Percentiles rank a stretch among this genome's conserved stretches.
phyloP scores from a whole-genome alignment of 2,113 vertebrate species.

The Eonycteris spelaea region DNA sequence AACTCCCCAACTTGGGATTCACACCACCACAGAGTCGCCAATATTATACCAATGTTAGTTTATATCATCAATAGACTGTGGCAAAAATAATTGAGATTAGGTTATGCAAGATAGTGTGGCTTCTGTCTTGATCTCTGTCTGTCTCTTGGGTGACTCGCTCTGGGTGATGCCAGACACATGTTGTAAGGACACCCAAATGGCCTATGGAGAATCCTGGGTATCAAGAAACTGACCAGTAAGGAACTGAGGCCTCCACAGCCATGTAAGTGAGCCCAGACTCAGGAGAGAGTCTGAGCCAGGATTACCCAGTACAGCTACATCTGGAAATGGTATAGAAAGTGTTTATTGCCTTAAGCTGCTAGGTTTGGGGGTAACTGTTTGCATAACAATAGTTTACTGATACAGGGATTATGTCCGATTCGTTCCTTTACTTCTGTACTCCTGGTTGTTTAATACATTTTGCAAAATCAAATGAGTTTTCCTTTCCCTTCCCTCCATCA shows the following conservation, averaged over 20 bases:
- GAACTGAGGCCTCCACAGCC: neutral
- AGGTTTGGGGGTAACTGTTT: neutral
- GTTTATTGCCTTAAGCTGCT: neutral
- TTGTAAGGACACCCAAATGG: neutral
- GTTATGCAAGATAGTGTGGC: neutral
- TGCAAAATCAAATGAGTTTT: neutral
- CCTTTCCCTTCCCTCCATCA: neutral
- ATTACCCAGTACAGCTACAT: neutral
- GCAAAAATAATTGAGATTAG: neutral
- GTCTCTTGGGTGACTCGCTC: neutral
- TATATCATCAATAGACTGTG: neutral
- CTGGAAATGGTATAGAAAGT: neutral
- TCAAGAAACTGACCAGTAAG: neutral
- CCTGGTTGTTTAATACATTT: neutral
- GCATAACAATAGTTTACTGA: neutral
- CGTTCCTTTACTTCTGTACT: neutral
- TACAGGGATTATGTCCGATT: neutral
- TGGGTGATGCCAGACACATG: neutral
- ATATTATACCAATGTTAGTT: neutral
- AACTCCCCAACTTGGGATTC: neutral
- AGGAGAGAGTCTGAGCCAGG: neutral
- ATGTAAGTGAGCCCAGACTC: neutral
- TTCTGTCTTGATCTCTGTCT: neutral
- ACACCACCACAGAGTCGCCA: neutral
- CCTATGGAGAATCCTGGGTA: neutral